Percentiles rank a stretch among this genome's conserved stretches.
phyloP scores from a whole-genome alignment of 37 sponge, comb jelly and placozoan genomes.

The Agelas oroides region DNA sequence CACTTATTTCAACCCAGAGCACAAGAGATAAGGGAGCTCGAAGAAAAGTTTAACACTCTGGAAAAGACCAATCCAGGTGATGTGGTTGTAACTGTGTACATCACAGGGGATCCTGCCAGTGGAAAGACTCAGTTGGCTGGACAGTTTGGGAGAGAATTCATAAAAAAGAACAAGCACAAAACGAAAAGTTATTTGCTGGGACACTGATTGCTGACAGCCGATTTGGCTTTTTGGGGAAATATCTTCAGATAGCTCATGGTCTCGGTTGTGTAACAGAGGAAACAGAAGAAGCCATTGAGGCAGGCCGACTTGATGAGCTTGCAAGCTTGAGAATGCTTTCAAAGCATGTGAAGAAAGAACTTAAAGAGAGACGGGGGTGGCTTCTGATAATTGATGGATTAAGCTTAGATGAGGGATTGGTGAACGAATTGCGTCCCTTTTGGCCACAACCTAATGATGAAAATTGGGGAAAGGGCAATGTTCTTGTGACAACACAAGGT shows the following conservation, averaged over 20 bases:
- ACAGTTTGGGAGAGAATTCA: background rate
- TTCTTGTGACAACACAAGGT: background rate
- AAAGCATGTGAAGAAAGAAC: background rate
- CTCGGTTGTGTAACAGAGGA: background rate
- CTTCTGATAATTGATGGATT: background rate
- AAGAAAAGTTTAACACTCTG: background rate
- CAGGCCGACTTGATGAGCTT: background rate
- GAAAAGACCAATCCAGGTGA: background rate
- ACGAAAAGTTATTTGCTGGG: background rate
- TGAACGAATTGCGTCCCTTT: background rate
- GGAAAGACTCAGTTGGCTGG: slow-evolving; percentile 7
- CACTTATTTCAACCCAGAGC: background rate
- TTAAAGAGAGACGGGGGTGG: slow-evolving; percentile 1
- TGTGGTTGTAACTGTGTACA: background rate
- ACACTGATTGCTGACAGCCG: background rate
- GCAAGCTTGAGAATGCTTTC: background rate
- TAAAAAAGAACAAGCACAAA: background rate
- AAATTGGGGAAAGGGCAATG: background rate
- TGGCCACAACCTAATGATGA: slow-evolving; percentile 5
- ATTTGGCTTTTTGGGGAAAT: background rate
- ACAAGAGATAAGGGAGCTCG: background rate
- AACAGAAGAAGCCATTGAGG: background rate
- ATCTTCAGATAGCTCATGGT: background rate
- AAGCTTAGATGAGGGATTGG: background rate
- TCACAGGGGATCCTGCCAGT: background rate